phyloP scores from a whole-genome alignment of 2,888 invertebrate genomes.

The Lathronympha strigana region DNA sequence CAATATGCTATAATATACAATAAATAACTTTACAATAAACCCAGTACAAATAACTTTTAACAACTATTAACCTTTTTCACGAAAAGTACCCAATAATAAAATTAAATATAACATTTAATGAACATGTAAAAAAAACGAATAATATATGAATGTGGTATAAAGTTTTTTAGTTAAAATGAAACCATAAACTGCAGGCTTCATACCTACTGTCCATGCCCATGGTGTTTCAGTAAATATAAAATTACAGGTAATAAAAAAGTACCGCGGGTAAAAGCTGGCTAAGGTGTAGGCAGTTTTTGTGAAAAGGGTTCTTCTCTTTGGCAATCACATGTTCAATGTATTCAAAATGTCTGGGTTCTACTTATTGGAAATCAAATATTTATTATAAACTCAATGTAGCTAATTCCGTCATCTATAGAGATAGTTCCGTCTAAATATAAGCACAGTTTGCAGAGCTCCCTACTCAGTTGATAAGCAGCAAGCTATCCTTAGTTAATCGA shows the following conservation, averaged over 20 bases:
- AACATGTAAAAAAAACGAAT: background rate
- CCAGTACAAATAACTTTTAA: background rate
- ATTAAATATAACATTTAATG: background rate
- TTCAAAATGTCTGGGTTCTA: background rate
- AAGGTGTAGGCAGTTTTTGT: constrained; percentile 16
- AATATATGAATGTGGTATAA: background rate
- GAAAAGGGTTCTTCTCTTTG: constrained; percentile 20
- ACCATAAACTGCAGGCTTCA: constrained; percentile 61
- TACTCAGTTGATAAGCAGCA: too few relatives aligned
- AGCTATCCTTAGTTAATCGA: too few relatives aligned
- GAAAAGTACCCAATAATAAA: background rate
- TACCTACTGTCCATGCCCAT: constrained; percentile 57
- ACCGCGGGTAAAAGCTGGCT: constrained; percentile 48
- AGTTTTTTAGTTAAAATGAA: constrained; percentile 47
- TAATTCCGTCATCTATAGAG: too few relatives aligned
- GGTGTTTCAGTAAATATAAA: constrained; percentile 72
- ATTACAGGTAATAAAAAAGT: constrained; percentile 73
- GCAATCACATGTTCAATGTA: background rate
- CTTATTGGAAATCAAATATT: too few relatives aligned
- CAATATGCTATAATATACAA: background rate
- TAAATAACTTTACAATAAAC: constrained; percentile 5
- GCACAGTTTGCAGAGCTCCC: too few relatives aligned
- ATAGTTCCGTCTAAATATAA: too few relatives aligned
- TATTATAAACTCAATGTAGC: too few relatives aligned
- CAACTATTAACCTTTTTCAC: background rate